phyloP scores from a whole-genome alignment of 2,888 invertebrate species.

The Drosophila cracens region DNA sequence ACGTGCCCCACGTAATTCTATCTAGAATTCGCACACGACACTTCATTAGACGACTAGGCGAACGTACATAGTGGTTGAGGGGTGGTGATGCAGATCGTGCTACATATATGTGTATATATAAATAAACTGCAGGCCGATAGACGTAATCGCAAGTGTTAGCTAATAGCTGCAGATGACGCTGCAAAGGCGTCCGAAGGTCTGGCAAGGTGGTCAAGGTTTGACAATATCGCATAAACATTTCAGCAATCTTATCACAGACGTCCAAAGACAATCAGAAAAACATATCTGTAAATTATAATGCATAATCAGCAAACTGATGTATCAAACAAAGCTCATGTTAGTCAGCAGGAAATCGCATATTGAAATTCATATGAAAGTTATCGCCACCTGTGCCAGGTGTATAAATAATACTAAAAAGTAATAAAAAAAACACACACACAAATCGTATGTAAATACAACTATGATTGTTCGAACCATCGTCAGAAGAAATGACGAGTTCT shows the following conservation, averaged over 20 bases:
- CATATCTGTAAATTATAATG: neutral
- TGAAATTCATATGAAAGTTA: conserved; percentile 19
- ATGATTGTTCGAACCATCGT: conserved; percentile 20
- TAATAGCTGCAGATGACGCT: conserved; percentile 68
- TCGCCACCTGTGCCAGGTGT: conserved; percentile 16
- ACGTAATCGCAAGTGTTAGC: conserved; percentile 66
- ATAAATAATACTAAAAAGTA: neutral
- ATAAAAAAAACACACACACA: conserved; percentile 9
- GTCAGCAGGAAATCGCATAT: conserved; percentile 40
- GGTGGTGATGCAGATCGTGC: neutral
- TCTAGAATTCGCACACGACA: conserved; percentile 57
- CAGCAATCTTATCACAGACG: conserved; percentile 27
- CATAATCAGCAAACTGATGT: conserved; percentile 6
- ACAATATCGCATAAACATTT: conserved; percentile 25
- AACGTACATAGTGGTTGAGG: neutral
- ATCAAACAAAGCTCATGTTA: conserved; percentile 17
- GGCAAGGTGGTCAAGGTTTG: conserved; percentile 63
- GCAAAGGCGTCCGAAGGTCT: conserved; percentile 56
- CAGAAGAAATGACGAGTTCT: conserved; percentile 20
- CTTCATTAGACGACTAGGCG: conserved; percentile 6
- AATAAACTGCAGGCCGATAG: conserved; percentile 36
- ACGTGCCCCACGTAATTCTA: conserved; percentile 66
- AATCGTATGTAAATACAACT: conserved; percentile 31
- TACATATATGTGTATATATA: conserved; percentile 28
- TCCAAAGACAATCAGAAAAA: neutral